phyloP scores from a whole-genome alignment of 2,797 vertebrate genomes.

The Phalanger gymnotis region DNA sequence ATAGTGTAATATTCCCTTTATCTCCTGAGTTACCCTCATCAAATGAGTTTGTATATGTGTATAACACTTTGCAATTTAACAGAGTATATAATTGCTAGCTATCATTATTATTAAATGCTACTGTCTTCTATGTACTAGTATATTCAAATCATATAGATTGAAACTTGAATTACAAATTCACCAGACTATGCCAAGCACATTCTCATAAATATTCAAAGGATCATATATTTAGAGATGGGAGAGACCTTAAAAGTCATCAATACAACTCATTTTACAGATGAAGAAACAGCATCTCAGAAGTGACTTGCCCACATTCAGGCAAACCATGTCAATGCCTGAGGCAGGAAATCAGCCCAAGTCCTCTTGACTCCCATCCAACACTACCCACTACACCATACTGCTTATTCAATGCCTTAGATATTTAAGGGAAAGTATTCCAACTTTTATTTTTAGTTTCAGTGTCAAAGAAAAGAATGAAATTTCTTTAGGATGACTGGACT shows the following conservation, averaged over 20 bases:
- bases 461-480: slow-evolving; percentile 45
- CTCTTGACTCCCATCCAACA: neutral
- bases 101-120: neutral
- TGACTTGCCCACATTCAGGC: neutral
- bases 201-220: neutral
- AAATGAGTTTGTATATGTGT: neutral
- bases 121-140: neutral
- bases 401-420: neutral
- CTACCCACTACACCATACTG: neutral
- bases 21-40: neutral
- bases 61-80: neutral
- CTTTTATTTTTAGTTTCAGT: slow-evolving; percentile 27
- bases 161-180: neutral
- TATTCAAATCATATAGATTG: neutral
- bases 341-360: neutral
- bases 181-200: neutral
- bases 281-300: neutral
- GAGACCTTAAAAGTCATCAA: neutral
- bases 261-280: neutral
- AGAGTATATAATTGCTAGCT: neutral
- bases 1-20: neutral
- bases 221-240: neutral
- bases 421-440: neutral
- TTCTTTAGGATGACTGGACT: neutral
- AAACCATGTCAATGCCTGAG: neutral